Conservation (phyloP, 2,888 invertebrate species). For the Dinocampus coccinellae region DNA sequence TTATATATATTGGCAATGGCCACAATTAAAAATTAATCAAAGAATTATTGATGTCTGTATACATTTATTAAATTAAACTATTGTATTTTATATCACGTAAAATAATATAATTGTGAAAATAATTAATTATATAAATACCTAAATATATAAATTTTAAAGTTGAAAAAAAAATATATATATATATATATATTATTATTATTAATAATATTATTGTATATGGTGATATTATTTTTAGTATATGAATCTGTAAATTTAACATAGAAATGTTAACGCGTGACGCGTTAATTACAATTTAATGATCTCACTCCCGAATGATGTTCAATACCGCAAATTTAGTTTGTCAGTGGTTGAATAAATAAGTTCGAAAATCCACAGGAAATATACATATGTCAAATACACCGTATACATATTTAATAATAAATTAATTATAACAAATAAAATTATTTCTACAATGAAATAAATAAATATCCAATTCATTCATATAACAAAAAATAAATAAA, state of each 20-base stretch:
- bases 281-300: slow-evolving; percentile 35
- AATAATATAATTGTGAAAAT: neutral
- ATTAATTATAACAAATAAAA: too few relatives aligned
- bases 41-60: neutral
- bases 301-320: slow-evolving; percentile 13
- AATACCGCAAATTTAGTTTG: slow-evolving; percentile 23
- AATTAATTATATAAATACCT: neutral
- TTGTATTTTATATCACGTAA: neutral
- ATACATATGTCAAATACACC: too few relatives aligned
- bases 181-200: neutral
- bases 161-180: neutral
- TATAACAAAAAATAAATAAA: too few relatives aligned
- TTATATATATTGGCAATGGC: neutral
- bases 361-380: slow-evolving; percentile 14
- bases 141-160: too few relatives aligned
- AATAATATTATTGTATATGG: neutral
- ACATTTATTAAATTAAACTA: neutral
- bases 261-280: slow-evolving; percentile 14
- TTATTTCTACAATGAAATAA: too few relatives aligned
- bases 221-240: neutral
- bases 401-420: too few relatives aligned
- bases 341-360: slow-evolving; percentile 27
- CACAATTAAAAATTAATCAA: neutral
- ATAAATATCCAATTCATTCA: too few relatives aligned
- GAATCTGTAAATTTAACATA: neutral